A percentile compares a stretch with the other conserved stretches of the same genome.
phyloP scores from a whole-genome alignment of 2,113 vertebrate species.

The Parus major region DNA sequence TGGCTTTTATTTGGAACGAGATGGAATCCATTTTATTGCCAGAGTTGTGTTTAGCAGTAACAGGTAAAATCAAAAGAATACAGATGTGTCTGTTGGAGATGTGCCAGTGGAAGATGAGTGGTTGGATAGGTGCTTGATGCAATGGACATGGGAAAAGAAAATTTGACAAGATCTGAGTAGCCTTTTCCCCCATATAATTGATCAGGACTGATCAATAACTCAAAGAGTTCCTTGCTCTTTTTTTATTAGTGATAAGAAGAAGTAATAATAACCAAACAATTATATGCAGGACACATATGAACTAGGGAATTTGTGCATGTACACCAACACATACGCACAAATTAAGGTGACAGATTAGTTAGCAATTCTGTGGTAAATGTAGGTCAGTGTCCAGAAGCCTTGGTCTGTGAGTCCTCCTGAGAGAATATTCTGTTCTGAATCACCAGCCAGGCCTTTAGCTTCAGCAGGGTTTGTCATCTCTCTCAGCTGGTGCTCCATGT shows the following conservation, averaged over 20 bases:
- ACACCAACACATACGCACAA: not conserved
- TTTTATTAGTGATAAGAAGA: not conserved
- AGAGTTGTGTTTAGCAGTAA: not conserved
- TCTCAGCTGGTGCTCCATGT: not conserved
- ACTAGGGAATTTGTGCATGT: not conserved
- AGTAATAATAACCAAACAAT: not conserved
- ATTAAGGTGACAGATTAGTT: not conserved
- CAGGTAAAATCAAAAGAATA: not conserved
- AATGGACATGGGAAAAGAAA: not conserved
- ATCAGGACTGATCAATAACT: not conserved
- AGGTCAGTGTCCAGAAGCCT: not conserved
- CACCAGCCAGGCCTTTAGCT: not conserved
- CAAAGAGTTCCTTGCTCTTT: not conserved
- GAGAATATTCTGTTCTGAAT: not conserved
- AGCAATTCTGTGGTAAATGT: not conserved
- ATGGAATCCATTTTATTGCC: not conserved
- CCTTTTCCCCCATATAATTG: not conserved
- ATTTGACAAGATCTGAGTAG: not conserved
- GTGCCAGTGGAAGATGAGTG: not conserved
- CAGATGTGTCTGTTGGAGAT: not conserved
- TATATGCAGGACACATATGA: not conserved
- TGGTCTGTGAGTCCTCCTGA: not conserved
- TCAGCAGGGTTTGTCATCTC: not conserved
- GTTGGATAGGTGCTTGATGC: not conserved
- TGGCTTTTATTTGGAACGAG: not conserved